These are phyloP conservation scores for Halcyon chelicuti DNA, from an alignment of 2,797 vertebrate genomes.

Conservation along the genomic window DNA sequence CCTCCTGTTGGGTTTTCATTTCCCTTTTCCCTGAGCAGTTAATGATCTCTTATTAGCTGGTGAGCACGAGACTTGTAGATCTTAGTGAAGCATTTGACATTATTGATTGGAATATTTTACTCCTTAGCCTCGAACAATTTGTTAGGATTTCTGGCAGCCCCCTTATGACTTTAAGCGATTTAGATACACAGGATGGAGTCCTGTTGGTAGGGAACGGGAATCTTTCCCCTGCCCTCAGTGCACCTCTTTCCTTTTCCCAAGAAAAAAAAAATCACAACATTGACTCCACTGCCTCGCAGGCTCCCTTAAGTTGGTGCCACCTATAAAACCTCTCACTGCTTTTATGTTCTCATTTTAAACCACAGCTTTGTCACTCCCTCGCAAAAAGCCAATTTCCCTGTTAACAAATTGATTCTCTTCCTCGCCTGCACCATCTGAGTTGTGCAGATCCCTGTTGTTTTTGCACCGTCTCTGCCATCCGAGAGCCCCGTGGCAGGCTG, in stretches of 20 bases:
- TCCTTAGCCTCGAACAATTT: neutral
- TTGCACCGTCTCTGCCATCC: neutral
- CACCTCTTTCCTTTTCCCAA: too few relatives aligned
- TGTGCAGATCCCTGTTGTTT: constrained; percentile 50
- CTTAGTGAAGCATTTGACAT: constrained; percentile 1
- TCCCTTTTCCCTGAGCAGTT: constrained; percentile 15
- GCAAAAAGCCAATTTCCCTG: constrained; percentile 53
- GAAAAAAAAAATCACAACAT: neutral
- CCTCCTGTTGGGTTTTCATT: constrained; percentile 19
- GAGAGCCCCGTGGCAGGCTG: neutral
- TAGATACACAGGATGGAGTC: neutral
- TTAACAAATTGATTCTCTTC: constrained; percentile 30
- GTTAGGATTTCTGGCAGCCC: neutral
- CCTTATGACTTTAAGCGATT: neutral
- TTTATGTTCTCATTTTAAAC: neutral
- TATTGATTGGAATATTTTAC: constrained; percentile 36
- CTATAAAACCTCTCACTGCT: constrained; percentile 41
- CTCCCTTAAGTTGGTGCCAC: neutral
- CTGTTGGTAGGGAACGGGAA: neutral
- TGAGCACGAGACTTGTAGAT: neutral
- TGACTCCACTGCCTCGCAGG: neutral
- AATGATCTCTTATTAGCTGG: constrained; percentile 56
- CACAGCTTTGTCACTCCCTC: constrained; percentile 50
- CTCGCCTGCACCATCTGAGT: constrained; percentile 9
- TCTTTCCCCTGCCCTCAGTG: neutral